Evolutionary conservation across 2,888 invertebrate species (phyloP).

Genomic region (Drosophila mimetica): DNA sequence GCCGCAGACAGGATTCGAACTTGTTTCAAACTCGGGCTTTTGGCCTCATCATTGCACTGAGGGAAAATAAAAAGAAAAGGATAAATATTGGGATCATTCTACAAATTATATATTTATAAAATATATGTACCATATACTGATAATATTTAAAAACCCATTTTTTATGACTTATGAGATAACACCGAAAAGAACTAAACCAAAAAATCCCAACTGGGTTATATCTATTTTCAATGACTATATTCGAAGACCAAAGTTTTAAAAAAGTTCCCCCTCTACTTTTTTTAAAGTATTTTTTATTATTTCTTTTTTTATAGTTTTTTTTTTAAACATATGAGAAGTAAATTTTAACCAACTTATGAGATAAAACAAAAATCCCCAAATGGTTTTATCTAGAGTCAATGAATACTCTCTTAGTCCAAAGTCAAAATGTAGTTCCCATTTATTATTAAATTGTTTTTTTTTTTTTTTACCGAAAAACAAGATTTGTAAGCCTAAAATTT

Average conservation of each 20-base stretch:
- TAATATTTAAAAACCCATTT: no score
- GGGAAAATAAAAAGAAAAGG: background rate
- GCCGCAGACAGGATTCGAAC: conserved; percentile 14
- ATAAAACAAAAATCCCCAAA: background rate
- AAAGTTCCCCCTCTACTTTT: no score
- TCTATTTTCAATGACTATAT: no score
- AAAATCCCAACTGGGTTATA: no score
- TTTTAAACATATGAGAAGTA: no score
- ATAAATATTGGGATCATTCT: background rate
- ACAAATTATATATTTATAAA: no score
- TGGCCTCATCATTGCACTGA: conserved; percentile 1
- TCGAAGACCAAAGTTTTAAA: no score
- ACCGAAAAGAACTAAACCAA: background rate
- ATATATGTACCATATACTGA: no score
- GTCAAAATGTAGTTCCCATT: background rate
- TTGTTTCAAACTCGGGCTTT: conserved; percentile 1
- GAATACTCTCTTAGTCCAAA: background rate
- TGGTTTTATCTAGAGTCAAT: background rate
- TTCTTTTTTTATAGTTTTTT: no score
- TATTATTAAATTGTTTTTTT: background rate
- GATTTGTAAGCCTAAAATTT: background rate
- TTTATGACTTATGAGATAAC: background rate
- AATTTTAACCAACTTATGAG: background rate
- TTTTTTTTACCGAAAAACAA: no score
- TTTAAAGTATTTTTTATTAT: no score